phyloP scores from a whole-genome alignment of 2,113 vertebrate genomes.

The Cyprinodon tularosa region DNA sequence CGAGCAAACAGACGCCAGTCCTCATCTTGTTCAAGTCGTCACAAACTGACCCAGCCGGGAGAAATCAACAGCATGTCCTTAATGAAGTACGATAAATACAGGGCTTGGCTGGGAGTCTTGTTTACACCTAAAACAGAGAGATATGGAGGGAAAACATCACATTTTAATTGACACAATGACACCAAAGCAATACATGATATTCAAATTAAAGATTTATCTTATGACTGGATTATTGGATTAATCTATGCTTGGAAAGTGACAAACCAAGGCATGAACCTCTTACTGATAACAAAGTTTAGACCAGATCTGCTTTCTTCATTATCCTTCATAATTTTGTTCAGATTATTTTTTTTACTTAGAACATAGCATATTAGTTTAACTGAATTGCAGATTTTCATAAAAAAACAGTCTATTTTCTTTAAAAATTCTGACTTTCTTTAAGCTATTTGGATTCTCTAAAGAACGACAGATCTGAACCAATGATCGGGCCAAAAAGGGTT shows the following conservation, averaged over 20 bases:
- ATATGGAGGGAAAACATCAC: conserved; percentile 63
- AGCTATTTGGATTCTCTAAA: too few species aligned
- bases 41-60: neutral
- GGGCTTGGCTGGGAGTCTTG: conserved; percentile 26
- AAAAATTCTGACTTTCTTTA: too few species aligned
- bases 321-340: too few species aligned
- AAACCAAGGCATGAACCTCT: neutral
- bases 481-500: too few species aligned
- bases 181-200: neutral
- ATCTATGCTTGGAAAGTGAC: neutral
- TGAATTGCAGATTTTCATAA: too few species aligned
- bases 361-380: too few species aligned
- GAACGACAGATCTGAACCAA: too few species aligned
- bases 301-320: too few species aligned
- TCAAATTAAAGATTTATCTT: neutral
- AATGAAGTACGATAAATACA: conserved; percentile 7
- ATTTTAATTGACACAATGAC: conserved; percentile 8
- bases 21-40: conserved; percentile 52
- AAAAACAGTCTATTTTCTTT: too few species aligned
- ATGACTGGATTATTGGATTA: neutral
- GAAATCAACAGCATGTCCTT: conserved; percentile 15
- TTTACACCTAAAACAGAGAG: conserved; percentile 70
- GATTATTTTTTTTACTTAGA: too few species aligned
- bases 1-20: neutral
- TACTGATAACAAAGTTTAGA: neutral